phyloP scores from a whole-genome alignment of 2,888 invertebrate species.

The Calameuta idolon region DNA sequence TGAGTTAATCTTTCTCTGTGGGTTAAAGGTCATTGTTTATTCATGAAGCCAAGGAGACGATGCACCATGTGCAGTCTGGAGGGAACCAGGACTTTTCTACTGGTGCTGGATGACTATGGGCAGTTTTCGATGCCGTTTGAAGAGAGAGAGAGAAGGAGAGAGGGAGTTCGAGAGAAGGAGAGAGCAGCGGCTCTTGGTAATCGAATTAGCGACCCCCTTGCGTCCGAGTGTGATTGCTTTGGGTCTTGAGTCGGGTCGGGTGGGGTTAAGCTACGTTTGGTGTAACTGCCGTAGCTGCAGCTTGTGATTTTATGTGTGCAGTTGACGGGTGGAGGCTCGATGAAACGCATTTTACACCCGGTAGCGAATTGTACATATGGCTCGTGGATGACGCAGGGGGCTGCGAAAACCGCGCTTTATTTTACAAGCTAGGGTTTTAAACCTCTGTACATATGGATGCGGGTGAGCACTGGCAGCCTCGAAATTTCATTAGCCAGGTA shows the following conservation, averaged over 20 bases:
- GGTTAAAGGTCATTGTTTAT: constrained; percentile 20
- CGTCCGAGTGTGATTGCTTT: constrained; percentile 63
- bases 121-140: not conserved
- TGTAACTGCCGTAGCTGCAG: not conserved
- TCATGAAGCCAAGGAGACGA: constrained; percentile 21
- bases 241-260: constrained; percentile 37
- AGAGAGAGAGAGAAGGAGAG: constrained; percentile 4
- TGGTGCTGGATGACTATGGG: not conserved
- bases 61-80: constrained; percentile 31
- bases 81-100: not conserved
- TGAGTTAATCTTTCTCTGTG: not conserved
- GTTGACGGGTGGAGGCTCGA: constrained; percentile 8
- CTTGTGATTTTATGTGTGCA: constrained; percentile 13
- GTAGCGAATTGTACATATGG: not conserved
- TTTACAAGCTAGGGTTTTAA: constrained; percentile 45
- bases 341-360: constrained; percentile 7
- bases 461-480: constrained; percentile 18
- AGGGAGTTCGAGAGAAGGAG: constrained; percentile 6
- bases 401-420: constrained; percentile 47
- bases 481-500: constrained; percentile 33
- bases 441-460: constrained; percentile 54
- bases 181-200: constrained; percentile 50
- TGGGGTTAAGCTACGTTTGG: constrained; percentile 4
- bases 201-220: constrained; percentile 63
- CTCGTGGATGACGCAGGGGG: constrained; percentile 23